Evolutionary conservation across 2,797 vertebrate genomes (phyloP), one percentile per base, ranked within the genome.

Genomic region (Poeciliopsis infans): DNA sequence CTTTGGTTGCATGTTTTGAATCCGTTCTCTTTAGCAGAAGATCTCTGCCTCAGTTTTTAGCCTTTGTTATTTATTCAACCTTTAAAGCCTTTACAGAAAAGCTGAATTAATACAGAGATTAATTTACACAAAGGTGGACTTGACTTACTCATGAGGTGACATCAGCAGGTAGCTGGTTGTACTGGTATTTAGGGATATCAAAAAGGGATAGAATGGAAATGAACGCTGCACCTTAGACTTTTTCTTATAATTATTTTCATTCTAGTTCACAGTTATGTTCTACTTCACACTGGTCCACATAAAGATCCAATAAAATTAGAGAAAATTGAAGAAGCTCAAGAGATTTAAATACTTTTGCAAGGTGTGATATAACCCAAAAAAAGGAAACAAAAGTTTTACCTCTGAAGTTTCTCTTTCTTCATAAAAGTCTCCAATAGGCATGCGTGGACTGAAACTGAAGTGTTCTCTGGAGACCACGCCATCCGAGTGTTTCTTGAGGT

Each of bases 381-480:
- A 36, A 41, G 2, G 46, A 55, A 31, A 46, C 0, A n/a, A 47
- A 31, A 31, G 15, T 92, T 94, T 76, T 68, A 99, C 98, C 97
- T 98, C 97, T 0, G 96, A 90, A 0, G 96, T 96, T 77, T 98
- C 97, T 86, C 96, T 95, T 87, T 98, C 97, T 94, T 99, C 98
- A 41, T 97, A 99, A 90, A 98, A 99, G 79, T 99, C 98, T 53
- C 98, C 98, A 73, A 99, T 96, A 0, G 98, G 97, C 97, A 99
- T 99, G 15, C 98, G 97, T 28, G 98, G 98, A 89, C 98, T 99
- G 94, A 99, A 99, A 93, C 98, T 99, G 95, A 99, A 99, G 92
- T 99, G 97, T 80, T 99, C 97, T 7, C 98, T 97, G 57, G 95
- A 95, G 55, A 99, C 97, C 0, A 94, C 91, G 16, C 95, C 96